These are phyloP conservation scores for Jaculus jaculus DNA, from an alignment of 2,113 vertebrate species.

Conservation along the genomic window DNA sequence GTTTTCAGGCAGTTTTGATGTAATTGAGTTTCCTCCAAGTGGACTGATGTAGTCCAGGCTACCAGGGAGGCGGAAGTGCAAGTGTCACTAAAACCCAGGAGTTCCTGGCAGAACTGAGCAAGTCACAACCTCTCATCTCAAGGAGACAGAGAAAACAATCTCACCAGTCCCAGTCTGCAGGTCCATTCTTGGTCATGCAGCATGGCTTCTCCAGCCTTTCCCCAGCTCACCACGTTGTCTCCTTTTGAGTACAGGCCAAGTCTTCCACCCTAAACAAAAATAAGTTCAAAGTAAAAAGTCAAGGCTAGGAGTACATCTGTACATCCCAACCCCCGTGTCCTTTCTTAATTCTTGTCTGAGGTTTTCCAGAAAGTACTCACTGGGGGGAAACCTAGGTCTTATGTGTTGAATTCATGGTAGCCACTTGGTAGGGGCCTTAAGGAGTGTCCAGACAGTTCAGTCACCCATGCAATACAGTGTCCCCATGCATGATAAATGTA, in stretches of 20 bases:
- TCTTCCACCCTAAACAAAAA: background rate
- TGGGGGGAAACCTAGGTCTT: no score
- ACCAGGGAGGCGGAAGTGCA: background rate
- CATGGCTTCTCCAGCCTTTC: background rate
- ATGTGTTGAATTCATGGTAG: no score
- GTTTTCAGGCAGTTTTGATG: background rate
- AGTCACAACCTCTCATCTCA: background rate
- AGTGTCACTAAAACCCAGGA: background rate
- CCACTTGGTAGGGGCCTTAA: no score
- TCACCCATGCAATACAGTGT: no score
- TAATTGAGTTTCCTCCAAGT: slow-evolving; percentile 3
- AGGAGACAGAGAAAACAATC: background rate
- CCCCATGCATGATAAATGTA: no score
- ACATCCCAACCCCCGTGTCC: no score
- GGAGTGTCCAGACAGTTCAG: no score
- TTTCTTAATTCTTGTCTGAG: no score
- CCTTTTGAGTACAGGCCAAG: background rate
- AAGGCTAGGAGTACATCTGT: background rate
- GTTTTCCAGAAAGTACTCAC: no score
- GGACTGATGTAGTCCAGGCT: no score
- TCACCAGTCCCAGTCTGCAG: background rate
- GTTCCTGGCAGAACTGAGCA: background rate
- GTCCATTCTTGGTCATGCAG: background rate
- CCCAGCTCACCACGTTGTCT: background rate
- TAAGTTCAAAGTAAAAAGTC: background rate